Conservation (phyloP, 2,797 vertebrate genomes). For the Scolopax bukidnonensis region DNA sequence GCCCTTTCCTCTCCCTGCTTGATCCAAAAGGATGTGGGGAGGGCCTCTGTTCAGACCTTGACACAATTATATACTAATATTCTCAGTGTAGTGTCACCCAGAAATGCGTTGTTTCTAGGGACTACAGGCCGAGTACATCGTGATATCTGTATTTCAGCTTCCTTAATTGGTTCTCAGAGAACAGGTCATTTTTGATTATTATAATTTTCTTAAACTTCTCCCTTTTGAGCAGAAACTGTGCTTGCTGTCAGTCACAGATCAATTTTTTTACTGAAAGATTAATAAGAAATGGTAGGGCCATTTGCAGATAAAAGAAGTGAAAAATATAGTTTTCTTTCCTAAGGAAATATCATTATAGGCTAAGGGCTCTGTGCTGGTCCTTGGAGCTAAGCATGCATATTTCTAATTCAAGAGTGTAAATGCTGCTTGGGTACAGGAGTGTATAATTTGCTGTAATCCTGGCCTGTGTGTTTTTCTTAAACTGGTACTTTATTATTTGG, state of each 20-base stretch:
- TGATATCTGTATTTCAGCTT: not conserved
- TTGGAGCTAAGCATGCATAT: not conserved
- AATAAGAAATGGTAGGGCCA: not conserved
- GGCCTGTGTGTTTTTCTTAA: conserved; percentile 22
- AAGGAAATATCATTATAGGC: not conserved
- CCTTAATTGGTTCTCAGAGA: not conserved
- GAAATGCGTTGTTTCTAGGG: not conserved
- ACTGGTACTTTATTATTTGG: conserved; percentile 17
- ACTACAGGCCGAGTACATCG: not conserved
- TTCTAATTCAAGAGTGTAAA: not conserved
- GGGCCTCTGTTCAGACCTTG: not conserved
- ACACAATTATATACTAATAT: not conserved
- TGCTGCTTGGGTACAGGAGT: not conserved
- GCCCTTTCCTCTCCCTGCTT: not conserved
- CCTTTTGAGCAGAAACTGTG: not conserved
- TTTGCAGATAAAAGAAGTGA: not conserved
- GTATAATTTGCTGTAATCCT: conserved; percentile 42
- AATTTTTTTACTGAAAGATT: not conserved
- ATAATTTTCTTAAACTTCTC: not conserved
- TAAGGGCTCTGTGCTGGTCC: not conserved
- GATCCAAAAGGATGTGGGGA: not conserved
- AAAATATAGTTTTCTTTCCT: conserved; percentile 2
- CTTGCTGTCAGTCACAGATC: not conserved
- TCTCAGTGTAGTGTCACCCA: not conserved
- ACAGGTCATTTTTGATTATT: not conserved